Base-by-base conservation (phyloP, 37 sponge, comb jelly and placozoan species). In the Agelas oroides region DNA sequence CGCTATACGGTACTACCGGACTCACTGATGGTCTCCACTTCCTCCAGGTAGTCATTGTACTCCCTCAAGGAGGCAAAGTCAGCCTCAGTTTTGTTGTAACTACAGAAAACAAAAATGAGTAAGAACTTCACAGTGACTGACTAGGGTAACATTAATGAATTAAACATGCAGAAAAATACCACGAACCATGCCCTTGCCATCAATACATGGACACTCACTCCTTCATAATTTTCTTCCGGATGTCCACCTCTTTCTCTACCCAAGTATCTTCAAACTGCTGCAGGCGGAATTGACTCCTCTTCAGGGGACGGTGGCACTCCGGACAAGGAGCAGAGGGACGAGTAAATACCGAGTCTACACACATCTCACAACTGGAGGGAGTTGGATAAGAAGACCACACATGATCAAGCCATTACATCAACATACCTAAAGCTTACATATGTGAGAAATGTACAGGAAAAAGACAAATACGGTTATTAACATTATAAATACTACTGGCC, bases 21-120 rank as follows among this genome's bases (percentile, higher is more conserved):
- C 73, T 82, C 33, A 90, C 94, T 63, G 21, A 98, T 94, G 33
- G 87, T 86, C 80, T 98, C 99, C 3, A 98, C 85, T 46, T 96
- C 97, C 71, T 98, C 99, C 72, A 98, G 58, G 61, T 98, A 98
- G 79, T 98, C 97, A 65, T 98, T 96, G 77, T 88, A 98, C 67
- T 92, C 95, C 27, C 69, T 54, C 69, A 96, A 59, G 18, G 89
- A 59, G 14, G 39, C 17, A 59, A 98, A 98, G 56, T 98, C 95
- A 20, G 80, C 87, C 74, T 96, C 90, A 0, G 76, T 77, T 73
- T 93, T 94, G 79, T 98, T 98, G 73, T 90, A 98, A 65, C 95
- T 95, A 71, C 24, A 8, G 8, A 46, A 12, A 8, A 46, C 3
- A 8, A 46, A 46, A 46, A 12, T 46, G 46, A n/a, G n/a, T n/a